Evolutionary conservation across 2,888 invertebrate species (phyloP), one percentile per base, ranked within the genome.

Genomic region (Ornithoptera priamus): DNA sequence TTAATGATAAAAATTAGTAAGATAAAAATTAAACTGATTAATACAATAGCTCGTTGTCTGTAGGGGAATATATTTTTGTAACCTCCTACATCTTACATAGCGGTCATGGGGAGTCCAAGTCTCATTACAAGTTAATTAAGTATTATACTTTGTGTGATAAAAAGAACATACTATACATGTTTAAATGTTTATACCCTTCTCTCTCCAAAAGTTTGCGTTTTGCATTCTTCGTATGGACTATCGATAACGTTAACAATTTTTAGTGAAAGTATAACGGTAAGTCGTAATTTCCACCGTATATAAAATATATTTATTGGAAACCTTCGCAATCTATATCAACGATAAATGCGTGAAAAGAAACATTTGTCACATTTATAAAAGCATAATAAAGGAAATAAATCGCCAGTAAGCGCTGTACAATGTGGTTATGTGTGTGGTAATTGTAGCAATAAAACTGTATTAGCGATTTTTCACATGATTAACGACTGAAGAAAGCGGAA

Each of bases 391-490:
- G 63, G 70, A 67, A 70, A 67, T 67, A 66, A 67, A 66, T 20
- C 66, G 50, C 22, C 20, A 67, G 53, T 53, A n/a, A 53, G 7
- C 7, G 39, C 50, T 39, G n/a, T 65, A 3, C 59, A 70, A 62
- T 67, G 18, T 63, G 53, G 60, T 70, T 70, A 70, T 66, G 63
- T 70, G 59, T 17, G 56, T 30, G 59, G 20, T 64, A 65, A 76
- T 73, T 70, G 68, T 69, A 64, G 73, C 69, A 76, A 73, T 76
- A 74, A 73, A 72, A 71, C 39, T 71, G 62, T 70, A 73, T 73
- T 73, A 75, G 74, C 75, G 73, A 77, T 77, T 77, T 77, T 71
- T 75, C 71, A 71, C 71, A 73, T 75, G 75, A 78, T 77, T 77
- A 72, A 75, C 18, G 61, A 61, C 57, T 64, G 64, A 61, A 61